These are phyloP conservation scores for Melanotus villosus DNA, from an alignment of 2,888 invertebrate genomes.

Conservation along the genomic window DNA sequence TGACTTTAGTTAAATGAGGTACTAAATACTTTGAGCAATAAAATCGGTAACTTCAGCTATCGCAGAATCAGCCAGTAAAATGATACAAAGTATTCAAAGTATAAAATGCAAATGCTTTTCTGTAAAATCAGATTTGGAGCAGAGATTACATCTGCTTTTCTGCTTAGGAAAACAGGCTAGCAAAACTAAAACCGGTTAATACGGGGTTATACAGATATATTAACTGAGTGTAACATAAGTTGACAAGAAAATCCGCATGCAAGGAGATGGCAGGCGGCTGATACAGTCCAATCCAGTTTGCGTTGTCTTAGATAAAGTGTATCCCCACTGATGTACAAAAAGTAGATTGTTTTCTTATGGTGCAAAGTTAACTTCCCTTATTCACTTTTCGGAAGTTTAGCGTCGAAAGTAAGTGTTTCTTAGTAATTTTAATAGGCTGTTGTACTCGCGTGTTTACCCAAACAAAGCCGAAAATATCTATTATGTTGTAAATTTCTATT, in stretches of 20 bases:
- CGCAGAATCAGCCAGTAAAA: too few relatives aligned
- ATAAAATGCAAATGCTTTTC: too few relatives aligned
- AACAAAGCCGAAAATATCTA: not conserved
- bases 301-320: constrained; percentile 8
- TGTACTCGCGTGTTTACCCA: constrained; percentile 11
- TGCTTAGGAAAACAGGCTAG: constrained; percentile 9
- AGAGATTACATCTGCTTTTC: constrained; percentile 5
- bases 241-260: constrained; percentile 43
- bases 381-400: too few relatives aligned
- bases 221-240: constrained; percentile 33
- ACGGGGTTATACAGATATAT: constrained; percentile 26
- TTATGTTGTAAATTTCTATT: constrained; percentile 1
- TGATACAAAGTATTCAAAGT: too few relatives aligned
- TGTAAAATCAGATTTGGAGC: too few relatives aligned
- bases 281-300: constrained; percentile 24
- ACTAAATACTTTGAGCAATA: too few relatives aligned
- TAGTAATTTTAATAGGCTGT: too few relatives aligned
- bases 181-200: constrained; percentile 18
- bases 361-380: too few relatives aligned
- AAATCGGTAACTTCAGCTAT: too few relatives aligned
- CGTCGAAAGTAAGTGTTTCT: too few relatives aligned
- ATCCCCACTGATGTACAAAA: constrained; percentile 2
- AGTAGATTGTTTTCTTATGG: not conserved
- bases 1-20: too few relatives aligned
- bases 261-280: constrained; percentile 21